Base-by-base conservation (phyloP, 2,888 invertebrate species). In the Ectropis crepuscularia region DNA sequence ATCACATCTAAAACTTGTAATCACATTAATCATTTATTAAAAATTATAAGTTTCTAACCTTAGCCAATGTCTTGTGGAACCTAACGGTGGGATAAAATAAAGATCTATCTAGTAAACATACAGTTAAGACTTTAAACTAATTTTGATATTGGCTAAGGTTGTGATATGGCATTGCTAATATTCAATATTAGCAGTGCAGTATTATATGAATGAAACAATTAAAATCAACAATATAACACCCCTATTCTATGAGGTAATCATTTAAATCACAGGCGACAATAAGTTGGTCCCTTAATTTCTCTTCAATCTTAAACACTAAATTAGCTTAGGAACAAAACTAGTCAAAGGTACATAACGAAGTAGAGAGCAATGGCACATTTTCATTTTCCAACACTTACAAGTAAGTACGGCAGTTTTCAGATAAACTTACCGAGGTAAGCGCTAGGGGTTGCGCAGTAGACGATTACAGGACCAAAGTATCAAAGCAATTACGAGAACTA, bases 1-100 rank as follows among this genome's bases (percentile, higher is more conserved):
- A 87, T 85, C 65, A 64, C 43, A 37, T 71, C 76, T 62, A 67
- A 71, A 69, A 69, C 63, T 8, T 58, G 54, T 53, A 65, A 51
- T 49, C 51, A 74, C 69, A 72, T 48, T 11, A 57, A 74, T 50
- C 54, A 70, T 67, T 51, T 48, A 63, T 61, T 49, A 28, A 50
- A 48, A 53, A 7, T 45, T 28, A 28, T 28, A 28, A 28, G 16
- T 2, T 28, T 28, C 16, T 4, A 28, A 28, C 16, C 16, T 28
- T 28, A 28, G 16, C 16, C 16, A 28, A 28, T 28, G 16, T 28
- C 16, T 28, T 28, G 16, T 28, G 16, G 16, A 28, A 28, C 16
- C 11, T 12, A 61, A 50, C 28, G 62, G 62, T 57, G 62, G 57
- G 57, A 38, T 57, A 47, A 47, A 51, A 49, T 48, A 49, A 47